These are phyloP conservation scores for Catagonus wagneri DNA, from an alignment of 2,113 vertebrate species.

Conservation along the genomic window DNA sequence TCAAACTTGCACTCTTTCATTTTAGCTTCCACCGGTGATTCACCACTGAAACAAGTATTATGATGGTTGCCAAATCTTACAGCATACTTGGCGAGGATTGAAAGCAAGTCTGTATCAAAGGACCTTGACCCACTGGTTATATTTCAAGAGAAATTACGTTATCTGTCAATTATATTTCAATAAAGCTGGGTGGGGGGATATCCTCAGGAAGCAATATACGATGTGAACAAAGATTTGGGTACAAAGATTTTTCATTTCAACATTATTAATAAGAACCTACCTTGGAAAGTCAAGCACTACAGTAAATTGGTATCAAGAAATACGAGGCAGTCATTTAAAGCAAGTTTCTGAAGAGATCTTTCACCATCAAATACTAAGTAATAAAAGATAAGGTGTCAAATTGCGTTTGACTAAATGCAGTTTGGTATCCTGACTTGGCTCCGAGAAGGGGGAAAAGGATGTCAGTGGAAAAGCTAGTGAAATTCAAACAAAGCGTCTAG, in stretches of 20 bases:
- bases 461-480: not conserved
- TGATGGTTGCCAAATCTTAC: not conserved
- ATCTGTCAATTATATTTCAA: not conserved
- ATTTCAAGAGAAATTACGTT: not conserved
- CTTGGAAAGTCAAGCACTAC: not conserved
- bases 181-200: too few relatives aligned
- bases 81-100: not conserved
- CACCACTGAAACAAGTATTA: not conserved
- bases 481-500: not conserved
- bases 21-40: not conserved
- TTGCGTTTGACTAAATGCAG: not conserved
- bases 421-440: not conserved
- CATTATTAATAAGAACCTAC: not conserved
- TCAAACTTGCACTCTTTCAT: not conserved
- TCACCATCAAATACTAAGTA: not conserved
- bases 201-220: not conserved
- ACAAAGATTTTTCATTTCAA: not conserved
- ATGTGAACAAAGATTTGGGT: not conserved
- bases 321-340: not conserved
- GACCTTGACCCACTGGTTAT: not conserved
- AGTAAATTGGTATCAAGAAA: not conserved
- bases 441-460: not conserved
- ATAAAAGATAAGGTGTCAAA: not conserved
- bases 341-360: not conserved
- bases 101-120: not conserved